Conservation (phyloP, 2,888 invertebrate species). For the Tetragonula carbonaria region DNA sequence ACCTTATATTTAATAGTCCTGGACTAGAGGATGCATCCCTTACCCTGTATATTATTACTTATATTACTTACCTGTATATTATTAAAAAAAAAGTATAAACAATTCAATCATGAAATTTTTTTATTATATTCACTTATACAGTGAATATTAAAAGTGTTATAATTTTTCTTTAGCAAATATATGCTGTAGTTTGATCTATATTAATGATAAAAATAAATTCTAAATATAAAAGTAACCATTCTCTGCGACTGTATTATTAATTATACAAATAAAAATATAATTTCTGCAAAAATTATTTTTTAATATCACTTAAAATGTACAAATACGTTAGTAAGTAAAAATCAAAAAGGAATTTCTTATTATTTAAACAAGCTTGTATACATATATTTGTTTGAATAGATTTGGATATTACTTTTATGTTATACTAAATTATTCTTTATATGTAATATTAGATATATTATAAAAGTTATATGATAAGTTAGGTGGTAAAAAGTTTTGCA, state of each 20-base stretch:
- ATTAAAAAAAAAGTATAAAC: neutral
- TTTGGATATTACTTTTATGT: constrained; percentile 65
- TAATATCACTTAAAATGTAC: neutral
- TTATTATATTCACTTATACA: neutral
- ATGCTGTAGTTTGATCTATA: neutral
- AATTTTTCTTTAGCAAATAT: neutral
- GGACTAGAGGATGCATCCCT: too few species aligned
- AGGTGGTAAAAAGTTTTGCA: constrained; percentile 79
- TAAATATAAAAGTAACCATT: neutral
- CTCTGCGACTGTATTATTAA: neutral
- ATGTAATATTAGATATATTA: constrained; percentile 78
- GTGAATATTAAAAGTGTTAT: neutral
- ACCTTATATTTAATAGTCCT: too few species aligned
- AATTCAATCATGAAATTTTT: neutral
- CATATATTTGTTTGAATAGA: constrained; percentile 9
- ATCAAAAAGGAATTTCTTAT: constrained; percentile 13
- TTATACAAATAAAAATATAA: neutral
- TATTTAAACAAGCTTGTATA: constrained; percentile 19
- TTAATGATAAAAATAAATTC: neutral
- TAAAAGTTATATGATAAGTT: constrained; percentile 82
- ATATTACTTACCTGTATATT: too few species aligned
- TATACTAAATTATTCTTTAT: constrained; percentile 78
- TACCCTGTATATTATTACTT: too few species aligned
- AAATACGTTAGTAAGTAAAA: constrained; percentile 20
- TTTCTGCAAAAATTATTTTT: constrained; percentile 3